Base-by-base conservation (phyloP, 2,888 invertebrate species). In the Agriopis aurantiaria region DNA sequence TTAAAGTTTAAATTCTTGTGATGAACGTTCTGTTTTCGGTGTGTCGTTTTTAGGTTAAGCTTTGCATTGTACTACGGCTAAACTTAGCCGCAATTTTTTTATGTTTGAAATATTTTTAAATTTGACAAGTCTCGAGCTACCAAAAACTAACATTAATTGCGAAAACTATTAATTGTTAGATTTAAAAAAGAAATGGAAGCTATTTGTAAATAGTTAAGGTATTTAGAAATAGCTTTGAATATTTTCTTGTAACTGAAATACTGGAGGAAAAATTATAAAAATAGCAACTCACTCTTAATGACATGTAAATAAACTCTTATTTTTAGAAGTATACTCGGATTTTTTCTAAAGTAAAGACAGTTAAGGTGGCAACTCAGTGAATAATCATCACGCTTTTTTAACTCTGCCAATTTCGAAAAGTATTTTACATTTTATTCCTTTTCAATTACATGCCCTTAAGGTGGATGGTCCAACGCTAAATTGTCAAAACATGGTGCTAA, bases 221-320 rank as follows among this genome's bases (percentile, higher is more conserved):
- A 58, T 91, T 91, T 90, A 88, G 84, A 91, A 91, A 91, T 92
- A 89, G 90, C 91, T 91, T 90, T 87, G 87, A 87, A 86, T 87
- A 85, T 88, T 86, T 85, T 82, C 87, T 84, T 82, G 78, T 86
- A 86, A 87, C 82, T 79, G 80, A 81, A 84, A 82, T 55, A 62
- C 57, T 59, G 63, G 72, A 71, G 78, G 79, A 86, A 85, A 87
- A 83, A 81, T 79, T 85, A 89, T 88, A 92, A 92, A 92, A 92
- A 92, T 91, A 89, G 91, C 87, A 92, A 91, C 87, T 90, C 86
- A 58, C 84, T 87, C 85, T 85, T 87, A 88, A 88, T 58, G 43
- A 90, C 82, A 52, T 93, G 93, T 93, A 93, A 92, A 92, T 93
- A 92, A 91, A 94, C 90, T 89, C 88, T 89, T 90, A 94, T 91